A percentile compares a stretch with the other conserved stretches of the same genome.
Evolutionary conservation across 1,140 invertebrate species (phyloP).

Genomic region (Neoseiulus cucumeris): DNA sequence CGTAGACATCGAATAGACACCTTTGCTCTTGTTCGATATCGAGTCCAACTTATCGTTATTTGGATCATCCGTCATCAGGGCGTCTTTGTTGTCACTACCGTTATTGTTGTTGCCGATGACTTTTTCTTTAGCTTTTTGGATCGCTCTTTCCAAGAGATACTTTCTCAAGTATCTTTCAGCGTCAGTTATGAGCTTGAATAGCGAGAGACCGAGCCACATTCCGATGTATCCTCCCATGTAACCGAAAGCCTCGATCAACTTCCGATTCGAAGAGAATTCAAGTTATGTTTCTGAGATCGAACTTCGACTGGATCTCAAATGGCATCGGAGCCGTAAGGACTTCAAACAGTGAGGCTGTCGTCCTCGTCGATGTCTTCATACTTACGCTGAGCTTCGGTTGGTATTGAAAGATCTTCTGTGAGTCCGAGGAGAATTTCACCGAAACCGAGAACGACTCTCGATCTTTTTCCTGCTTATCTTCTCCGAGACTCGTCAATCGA

Average conservation of each 20-base stretch:
- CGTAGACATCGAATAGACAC: neutral
- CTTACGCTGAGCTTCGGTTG: neutral
- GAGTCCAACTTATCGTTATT: neutral
- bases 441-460: neutral
- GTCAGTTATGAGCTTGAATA: neutral
- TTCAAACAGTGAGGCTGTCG: no score
- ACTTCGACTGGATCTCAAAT: no score
- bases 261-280: no score
- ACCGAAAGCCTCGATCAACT: conserved; percentile 8
- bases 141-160: neutral
- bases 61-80: neutral
- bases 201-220: neutral
- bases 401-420: neutral
- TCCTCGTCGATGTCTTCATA: no score
- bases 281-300: no score
- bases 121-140: neutral
- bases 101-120: neutral
- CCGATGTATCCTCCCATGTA: conserved; percentile 8
- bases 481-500: neutral
- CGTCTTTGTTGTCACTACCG: neutral
- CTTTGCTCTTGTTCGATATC: neutral
- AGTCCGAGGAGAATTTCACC: conserved; percentile 4
- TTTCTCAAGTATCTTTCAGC: neutral
- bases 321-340: no score
- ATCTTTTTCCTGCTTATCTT: conserved; percentile 1